Base-by-base conservation (phyloP, 2,797 vertebrate species). In the Coregonus sp. region DNA sequence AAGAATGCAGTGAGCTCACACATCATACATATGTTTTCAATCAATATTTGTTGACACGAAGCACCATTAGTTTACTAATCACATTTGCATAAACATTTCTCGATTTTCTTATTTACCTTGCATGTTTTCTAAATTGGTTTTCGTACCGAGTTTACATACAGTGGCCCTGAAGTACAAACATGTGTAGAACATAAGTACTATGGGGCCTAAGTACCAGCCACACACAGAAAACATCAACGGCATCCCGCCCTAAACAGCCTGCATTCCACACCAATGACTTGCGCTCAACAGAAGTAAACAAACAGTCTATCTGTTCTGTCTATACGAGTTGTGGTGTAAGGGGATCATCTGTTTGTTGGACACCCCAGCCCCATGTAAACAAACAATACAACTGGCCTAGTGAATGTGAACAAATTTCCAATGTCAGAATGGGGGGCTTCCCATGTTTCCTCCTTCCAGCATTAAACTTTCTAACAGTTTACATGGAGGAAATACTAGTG, bases 31-130 rank as follows among this genome's bases (percentile, higher is more conserved):
- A 91, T 93, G 92, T 90, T 92, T 76, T 83, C 84, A 82, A 84
- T 92, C 88, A 82, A 84, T 91, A 90, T 82, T 81, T 89, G 84
- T 88, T 90, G 88, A 87, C 37, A 80, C 82, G 82, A 68, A 72
- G 87, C 79, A 80, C 84, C 81, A 87, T 92, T 89, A 85, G 82
- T 87, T 86, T 86, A 81, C 82, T 92, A 91, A 93, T 93, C 90
- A 81, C 92, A 94, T 93, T 91, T 93, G 90, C 90, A 92, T 93
- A 92, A 92, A 91, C 88, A 88, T 90, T 81, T 89, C 74, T 52
- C 81, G 74, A 71, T 86, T 25, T 91, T 89, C 81, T 84, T 86
- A 78, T 90, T 90, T 88, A 85, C 76, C 73, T 52, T 70, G 80
- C 82, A 76, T 84, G 79, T 78, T 85, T 82, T 69, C 75, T 80